These are phyloP conservation scores for Drosophila falleni DNA, from an alignment of 2,888 invertebrate species.

Conservation along the genomic window DNA sequence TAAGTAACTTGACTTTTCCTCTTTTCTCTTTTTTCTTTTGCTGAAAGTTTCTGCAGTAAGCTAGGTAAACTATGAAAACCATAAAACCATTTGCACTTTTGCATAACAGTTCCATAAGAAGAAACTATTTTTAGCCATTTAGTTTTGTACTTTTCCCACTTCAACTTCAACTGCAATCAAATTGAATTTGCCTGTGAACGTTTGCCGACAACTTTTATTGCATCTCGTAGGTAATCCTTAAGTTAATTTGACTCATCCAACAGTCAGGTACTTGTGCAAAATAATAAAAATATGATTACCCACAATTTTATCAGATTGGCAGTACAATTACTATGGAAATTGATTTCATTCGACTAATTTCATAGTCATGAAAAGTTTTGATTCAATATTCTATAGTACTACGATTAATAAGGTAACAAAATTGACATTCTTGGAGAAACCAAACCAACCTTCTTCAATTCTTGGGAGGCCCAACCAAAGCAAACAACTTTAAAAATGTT, in stretches of 20 bases:
- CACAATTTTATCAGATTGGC: no score
- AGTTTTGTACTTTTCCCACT: conserved; percentile 18
- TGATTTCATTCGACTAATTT: no score
- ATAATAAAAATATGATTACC: background rate
- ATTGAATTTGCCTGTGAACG: conserved; percentile 29
- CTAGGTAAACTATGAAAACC: conserved; percentile 14
- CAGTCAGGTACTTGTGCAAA: conserved; percentile 5
- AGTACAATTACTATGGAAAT: no score
- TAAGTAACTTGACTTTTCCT: background rate
- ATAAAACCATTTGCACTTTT: conserved; percentile 29
- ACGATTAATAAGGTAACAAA: no score
- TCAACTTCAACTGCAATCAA: conserved; percentile 27
- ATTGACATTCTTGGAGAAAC: no score
- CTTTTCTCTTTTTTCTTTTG: background rate
- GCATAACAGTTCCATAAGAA: conserved; percentile 44
- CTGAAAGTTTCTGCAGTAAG: conserved; percentile 1
- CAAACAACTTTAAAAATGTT: no score
- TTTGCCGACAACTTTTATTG: conserved; percentile 35
- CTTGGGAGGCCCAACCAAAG: no score
- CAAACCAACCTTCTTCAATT: no score
- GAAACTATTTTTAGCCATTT: conserved; percentile 40
- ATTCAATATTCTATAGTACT: no score
- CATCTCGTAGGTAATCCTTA: conserved; percentile 21
- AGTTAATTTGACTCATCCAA: conserved; percentile 29
- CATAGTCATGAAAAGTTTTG: no score